Percentiles rank a stretch among this genome's conserved stretches.
Evolutionary conservation across 1,140 invertebrate species (phyloP).

Genomic region (Helicoverpa armigera): DNA sequence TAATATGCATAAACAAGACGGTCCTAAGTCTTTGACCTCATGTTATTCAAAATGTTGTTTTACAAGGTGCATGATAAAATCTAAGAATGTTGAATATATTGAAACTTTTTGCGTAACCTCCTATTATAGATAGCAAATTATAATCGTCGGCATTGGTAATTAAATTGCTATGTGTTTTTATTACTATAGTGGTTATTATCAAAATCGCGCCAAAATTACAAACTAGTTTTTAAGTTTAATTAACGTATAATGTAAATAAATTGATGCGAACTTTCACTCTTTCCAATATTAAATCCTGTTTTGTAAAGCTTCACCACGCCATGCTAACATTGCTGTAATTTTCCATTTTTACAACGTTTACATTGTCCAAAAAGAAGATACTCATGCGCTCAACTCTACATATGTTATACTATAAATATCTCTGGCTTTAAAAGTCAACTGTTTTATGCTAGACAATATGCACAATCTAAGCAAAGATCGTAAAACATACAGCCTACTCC

Average conservation of each 20-base stretch:
- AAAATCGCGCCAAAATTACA: neutral
- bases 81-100: neutral
- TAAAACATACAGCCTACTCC: conserved; percentile 21
- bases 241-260: no score
- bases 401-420: no score
- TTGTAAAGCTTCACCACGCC: neutral
- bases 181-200: neutral
- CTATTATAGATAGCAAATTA: conserved; percentile 13
- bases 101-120: conserved; percentile 21
- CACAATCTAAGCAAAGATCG: neutral
- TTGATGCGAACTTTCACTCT: conserved; percentile 17
- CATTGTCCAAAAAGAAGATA: no score
- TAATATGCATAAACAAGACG: no score
- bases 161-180: conserved; percentile 10
- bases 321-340: no score
- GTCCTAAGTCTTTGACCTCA: conserved; percentile 7
- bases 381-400: no score
- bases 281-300: conserved; percentile 17
- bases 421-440: no score
- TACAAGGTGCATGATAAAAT: neutral
- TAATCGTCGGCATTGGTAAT: conserved; percentile 25
- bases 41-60: neutral
- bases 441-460: no score
- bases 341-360: no score
- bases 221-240: conserved; percentile 6